These are phyloP conservation scores for Parambassis ranga DNA, from an alignment of 2,797 vertebrate species.

Conservation along the genomic window DNA sequence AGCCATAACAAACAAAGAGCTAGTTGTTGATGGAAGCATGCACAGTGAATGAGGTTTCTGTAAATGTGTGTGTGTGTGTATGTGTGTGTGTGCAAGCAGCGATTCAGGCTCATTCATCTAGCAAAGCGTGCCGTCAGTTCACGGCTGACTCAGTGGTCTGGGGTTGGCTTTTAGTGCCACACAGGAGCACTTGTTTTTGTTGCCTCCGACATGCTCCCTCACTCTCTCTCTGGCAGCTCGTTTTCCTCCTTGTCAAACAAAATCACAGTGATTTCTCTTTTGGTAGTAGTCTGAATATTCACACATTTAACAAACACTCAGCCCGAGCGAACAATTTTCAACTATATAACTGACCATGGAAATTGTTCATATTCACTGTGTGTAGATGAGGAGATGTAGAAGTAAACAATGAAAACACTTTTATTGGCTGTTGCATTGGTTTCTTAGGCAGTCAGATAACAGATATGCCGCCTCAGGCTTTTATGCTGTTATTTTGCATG, in stretches of 20 bases:
- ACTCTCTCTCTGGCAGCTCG: constrained; percentile 29
- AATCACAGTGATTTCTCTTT: constrained; percentile 24
- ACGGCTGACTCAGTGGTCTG: constrained; percentile 37
- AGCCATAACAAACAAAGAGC: not conserved
- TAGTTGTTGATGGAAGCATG: not conserved
- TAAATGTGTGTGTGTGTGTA: not conserved
- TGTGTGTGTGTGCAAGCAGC: not conserved
- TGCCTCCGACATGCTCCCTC: constrained; percentile 16
- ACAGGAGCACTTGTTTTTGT: constrained; percentile 40
- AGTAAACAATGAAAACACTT: not conserved
- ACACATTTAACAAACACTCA: not conserved
- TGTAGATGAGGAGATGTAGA: not conserved
- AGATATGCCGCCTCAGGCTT: not conserved
- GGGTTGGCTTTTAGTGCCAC: constrained; percentile 32
- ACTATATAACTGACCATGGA: not conserved
- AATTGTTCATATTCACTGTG: not conserved
- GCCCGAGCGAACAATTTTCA: too few species aligned
- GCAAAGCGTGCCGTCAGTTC: constrained; percentile 29
- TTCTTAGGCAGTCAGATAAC: not conserved
- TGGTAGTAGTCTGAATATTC: constrained; percentile 14
- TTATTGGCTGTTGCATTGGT: not conserved
- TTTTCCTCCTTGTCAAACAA: constrained; percentile 49
- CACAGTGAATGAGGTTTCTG: not conserved
- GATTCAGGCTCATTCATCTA: constrained; percentile 31
- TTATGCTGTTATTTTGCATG: not conserved